Percentiles rank a stretch among this genome's conserved stretches.
Evolutionary conservation across 2,797 vertebrate genomes (phyloP).

Genomic region (Valencia hispanica): DNA sequence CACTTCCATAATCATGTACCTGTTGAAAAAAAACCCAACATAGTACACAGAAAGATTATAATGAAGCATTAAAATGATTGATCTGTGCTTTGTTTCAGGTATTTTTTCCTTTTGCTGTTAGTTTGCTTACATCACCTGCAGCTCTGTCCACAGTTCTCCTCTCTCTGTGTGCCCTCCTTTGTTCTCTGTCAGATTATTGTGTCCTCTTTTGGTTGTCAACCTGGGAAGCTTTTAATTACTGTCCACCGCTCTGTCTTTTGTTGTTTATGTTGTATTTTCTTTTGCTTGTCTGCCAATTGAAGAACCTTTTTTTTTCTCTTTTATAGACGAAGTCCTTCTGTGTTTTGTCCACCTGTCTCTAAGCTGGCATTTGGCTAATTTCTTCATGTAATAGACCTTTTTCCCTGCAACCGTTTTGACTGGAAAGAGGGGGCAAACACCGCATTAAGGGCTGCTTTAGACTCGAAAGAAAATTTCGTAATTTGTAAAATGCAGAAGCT

Average conservation of each 20-base stretch:
- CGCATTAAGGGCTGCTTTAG: background rate
- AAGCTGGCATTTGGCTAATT: background rate
- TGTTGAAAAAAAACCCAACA: background rate
- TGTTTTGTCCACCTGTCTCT: background rate
- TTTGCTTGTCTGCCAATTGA: background rate
- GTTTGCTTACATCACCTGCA: background rate
- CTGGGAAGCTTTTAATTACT: slow-evolving; percentile 9
- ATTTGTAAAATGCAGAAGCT: background rate
- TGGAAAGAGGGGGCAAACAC: background rate
- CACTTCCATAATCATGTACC: background rate
- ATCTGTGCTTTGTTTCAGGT: background rate
- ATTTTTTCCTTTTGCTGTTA: background rate
- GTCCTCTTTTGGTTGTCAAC: background rate
- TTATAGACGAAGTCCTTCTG: background rate
- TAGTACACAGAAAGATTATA: background rate
- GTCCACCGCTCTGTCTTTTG: background rate
- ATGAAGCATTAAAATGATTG: background rate
- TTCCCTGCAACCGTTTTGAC: background rate
- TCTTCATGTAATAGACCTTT: background rate
- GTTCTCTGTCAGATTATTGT: slow-evolving; percentile 11
- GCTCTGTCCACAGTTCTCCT: background rate
- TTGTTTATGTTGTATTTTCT: background rate
- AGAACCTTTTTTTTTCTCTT: slow-evolving; percentile 8
- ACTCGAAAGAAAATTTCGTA: background rate
- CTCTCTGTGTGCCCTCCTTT: background rate